Percentiles rank a stretch among this genome's conserved stretches.
Conservation (phyloP, 2,888 invertebrate genomes). For the Matsumyia berberina region DNA sequence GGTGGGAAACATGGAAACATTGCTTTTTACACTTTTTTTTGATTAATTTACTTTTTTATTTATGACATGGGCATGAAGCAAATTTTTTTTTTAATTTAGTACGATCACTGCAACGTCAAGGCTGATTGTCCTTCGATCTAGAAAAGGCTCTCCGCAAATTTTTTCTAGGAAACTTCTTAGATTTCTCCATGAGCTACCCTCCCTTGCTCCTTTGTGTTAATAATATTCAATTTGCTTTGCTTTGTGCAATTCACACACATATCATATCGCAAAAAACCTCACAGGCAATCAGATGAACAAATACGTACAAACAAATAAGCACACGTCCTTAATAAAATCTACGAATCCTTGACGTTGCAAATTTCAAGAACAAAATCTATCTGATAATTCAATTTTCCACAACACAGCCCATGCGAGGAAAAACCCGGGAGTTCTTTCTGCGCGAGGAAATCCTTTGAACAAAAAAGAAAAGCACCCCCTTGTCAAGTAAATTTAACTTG, state of each 20-base stretch:
- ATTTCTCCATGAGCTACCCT: conserved; percentile 1
- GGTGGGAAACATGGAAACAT: conserved; percentile 24
- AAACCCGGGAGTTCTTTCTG: conserved; percentile 59
- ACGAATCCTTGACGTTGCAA: conserved; percentile 73
- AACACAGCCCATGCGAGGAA: conserved; percentile 41
- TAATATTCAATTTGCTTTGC: conserved; percentile 72
- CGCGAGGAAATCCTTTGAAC: conserved; percentile 70
- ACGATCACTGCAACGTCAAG: too few species aligned
- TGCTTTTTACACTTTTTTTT: conserved; percentile 27
- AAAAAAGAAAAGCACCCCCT: conserved; percentile 42
- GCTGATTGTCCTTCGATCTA: too few species aligned
- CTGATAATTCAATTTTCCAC: conserved; percentile 76
- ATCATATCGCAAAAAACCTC: conserved; percentile 61
- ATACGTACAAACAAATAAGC: conserved; percentile 74
- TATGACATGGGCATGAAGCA: too few species aligned
- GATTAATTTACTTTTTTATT: conserved; percentile 36
- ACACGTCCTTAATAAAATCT: conserved; percentile 75
- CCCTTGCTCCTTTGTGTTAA: conserved; percentile 58
- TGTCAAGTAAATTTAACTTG: conserved; percentile 31
- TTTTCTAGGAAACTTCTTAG: conserved; percentile 4
- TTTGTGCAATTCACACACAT: conserved; percentile 69
- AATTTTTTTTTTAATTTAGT: too few species aligned
- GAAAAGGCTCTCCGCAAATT: too few species aligned
- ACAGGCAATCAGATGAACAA: conserved; percentile 73
- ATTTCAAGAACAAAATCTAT: conserved; percentile 71